Base-by-base conservation (phyloP, 2,113 vertebrate species). In the Ariopsis seemanni region DNA sequence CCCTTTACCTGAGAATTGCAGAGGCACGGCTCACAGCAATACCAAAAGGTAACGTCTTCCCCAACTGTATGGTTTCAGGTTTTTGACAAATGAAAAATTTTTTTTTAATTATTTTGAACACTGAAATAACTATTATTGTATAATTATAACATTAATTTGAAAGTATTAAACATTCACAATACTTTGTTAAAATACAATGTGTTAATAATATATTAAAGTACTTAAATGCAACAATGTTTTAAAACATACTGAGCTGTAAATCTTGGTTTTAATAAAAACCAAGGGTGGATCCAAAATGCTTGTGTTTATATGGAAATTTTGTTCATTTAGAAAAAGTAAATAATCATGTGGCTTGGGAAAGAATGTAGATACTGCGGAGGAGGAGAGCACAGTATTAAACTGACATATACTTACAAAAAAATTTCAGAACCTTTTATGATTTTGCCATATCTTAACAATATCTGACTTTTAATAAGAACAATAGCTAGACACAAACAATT, bases 1-100 rank as follows among this genome's bases (percentile, higher is more conserved):
- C 97, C n/a, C 96, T 97, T 22, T 98, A 99, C 20, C 92, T 99
- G 69, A 96, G 98, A 88, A 97, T 99, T 58, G 96, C 98, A 83
- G 97, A 99, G 92, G 96, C 97, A 30, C 98, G 96, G 92, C 93
- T 99, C 55, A 98, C 97, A 12, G 95, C 97, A 48, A 62, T 99
- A 85, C 98, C 98, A 86, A 99, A 99, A 98, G 97, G 98, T 98
- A 95, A 75, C 3, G 0, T 63, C 0, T 65, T 50, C 7, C 4
- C 62, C 6, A 27, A 62, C n/a, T 18, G 17, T 1, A 62, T 14
- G 17, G 10, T 63, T 67, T 48, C 42, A 55, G 22, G 67, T 58
- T 58, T 72, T 18, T 27, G 8, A 69, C n/a, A 42, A 25, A 63
- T 11, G 9, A 18, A 25, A 17, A 42, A 42, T 3, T 3, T 42